phyloP scores from a whole-genome alignment of 2,797 vertebrate genomes.

The Vultur gryphus region DNA sequence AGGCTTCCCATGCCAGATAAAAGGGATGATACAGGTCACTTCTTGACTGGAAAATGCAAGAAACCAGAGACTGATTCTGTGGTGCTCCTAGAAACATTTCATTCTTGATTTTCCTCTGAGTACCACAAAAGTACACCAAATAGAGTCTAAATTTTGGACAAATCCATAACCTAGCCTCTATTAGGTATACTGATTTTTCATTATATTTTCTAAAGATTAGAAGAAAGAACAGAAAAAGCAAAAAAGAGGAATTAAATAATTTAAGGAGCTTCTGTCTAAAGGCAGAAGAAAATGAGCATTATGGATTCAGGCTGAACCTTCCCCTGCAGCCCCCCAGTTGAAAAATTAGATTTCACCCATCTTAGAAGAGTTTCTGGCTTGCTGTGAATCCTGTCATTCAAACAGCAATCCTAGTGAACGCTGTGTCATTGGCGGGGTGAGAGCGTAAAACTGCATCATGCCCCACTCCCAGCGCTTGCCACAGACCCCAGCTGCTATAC shows the following conservation, averaged over 20 bases:
- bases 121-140: not conserved
- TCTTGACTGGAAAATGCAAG: not conserved
- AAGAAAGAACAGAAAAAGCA: not conserved
- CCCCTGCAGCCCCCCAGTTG: not conserved
- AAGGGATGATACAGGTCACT: not conserved
- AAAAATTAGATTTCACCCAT: not conserved
- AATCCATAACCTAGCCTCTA: not conserved
- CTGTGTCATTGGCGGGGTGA: not conserved
- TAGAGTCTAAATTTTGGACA: not conserved
- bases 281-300: not conserved
- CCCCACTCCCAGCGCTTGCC: not conserved
- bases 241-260: not conserved
- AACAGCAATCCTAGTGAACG: accelerated
- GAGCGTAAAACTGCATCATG: not conserved
- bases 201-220: not conserved
- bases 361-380: not conserved
- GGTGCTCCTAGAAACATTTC: not conserved
- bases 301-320: not conserved
- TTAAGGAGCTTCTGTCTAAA: not conserved
- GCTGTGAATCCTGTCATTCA: not conserved
- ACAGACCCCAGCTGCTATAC: not conserved
- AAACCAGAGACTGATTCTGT: not conserved
- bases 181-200: not conserved
- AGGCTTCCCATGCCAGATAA: not conserved
- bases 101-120: not conserved